Base-by-base conservation (phyloP, 2,888 invertebrate species). In the Lamellibrachia columna region DNA sequence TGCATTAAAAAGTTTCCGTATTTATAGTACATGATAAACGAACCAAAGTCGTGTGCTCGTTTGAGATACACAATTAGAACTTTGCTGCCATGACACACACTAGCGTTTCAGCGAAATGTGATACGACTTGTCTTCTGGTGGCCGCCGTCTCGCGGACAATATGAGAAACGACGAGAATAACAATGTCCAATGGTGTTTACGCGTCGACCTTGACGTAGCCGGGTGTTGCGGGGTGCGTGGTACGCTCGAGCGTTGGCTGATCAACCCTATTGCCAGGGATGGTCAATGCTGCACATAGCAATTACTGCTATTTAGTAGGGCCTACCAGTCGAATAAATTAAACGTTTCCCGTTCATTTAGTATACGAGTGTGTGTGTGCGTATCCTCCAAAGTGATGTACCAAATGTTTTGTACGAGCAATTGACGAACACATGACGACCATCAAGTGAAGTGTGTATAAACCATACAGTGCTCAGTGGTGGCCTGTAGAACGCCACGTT, bases 1-100 rank as follows among this genome's bases (percentile, higher is more conserved):
- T 22, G 75, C 75, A 75, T 75, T 75, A 75, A 75, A 75, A 75
- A 75, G 75, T 75, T 75, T n/a, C 75, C 75, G 75, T 75, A 22
- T 75, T 75, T 75, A 75, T 75, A 75, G 75, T 22, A 75, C 75
- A 75, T 75, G 75, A 75, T 75, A 75, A 60, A 75, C 75, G 75
- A 75, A 75, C 75, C 75, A 75, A 75, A 75, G 75, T 75, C 75
- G 75, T 75, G 11, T n/a, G 15, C 75, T 75, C 75, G 75, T 75
- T 75, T 75, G 75, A 75, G 75, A 6, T n/a, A 22, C 22, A 22
- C 75, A n/a, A 22, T 75, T 75, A 15, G 75, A 75, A 75, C 75
- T 75, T 75, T 75, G 75, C 75, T 75, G 75, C 75, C 22, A 75
- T 3, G 22, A 11, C 75, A 75, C n/a, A 75, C 75, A 75, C n/a